A percentile compares a stretch with the other conserved stretches of the same genome.
Evolutionary conservation across 2,113 vertebrate genomes (phyloP).

Genomic region (Eulemur rufifrons): DNA sequence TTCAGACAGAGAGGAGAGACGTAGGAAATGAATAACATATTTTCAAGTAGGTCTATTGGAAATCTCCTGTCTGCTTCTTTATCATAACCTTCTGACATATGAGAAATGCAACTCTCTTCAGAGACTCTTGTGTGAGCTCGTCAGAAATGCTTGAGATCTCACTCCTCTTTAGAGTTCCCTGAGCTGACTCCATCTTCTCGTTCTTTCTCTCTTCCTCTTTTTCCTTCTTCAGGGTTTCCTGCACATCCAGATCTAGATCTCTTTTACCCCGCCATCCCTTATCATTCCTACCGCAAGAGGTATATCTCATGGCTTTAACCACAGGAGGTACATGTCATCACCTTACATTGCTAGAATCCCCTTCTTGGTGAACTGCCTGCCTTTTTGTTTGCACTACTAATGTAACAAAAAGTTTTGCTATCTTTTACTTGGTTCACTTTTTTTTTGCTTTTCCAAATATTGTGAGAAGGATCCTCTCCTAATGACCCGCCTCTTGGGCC

Average conservation of each 20-base stretch:
- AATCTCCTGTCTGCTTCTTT: not conserved
- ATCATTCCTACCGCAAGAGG: not conserved
- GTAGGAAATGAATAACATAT: not conserved
- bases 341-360: not conserved
- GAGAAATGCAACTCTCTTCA: not conserved
- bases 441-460: not conserved
- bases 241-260: not conserved
- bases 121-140: not conserved
- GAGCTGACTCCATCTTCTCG: not conserved
- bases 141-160: not conserved
- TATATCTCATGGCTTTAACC: not conserved
- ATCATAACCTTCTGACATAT: not conserved
- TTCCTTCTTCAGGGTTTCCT: not conserved
- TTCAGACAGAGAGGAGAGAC: not conserved
- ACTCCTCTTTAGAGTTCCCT: not conserved
- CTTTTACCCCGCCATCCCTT: not conserved
- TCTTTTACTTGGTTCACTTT: not conserved
- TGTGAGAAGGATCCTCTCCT: not conserved
- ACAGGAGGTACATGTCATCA: not conserved
- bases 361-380: not conserved
- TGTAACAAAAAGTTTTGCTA: not conserved
- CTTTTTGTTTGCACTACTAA: not conserved
- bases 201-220: not conserved
- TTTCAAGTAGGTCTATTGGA: not conserved
- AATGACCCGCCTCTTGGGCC: not conserved